Evolutionary conservation across 2,888 invertebrate species (phyloP), one percentile per base, ranked within the genome.

Genomic region (Lapara coniferarum): DNA sequence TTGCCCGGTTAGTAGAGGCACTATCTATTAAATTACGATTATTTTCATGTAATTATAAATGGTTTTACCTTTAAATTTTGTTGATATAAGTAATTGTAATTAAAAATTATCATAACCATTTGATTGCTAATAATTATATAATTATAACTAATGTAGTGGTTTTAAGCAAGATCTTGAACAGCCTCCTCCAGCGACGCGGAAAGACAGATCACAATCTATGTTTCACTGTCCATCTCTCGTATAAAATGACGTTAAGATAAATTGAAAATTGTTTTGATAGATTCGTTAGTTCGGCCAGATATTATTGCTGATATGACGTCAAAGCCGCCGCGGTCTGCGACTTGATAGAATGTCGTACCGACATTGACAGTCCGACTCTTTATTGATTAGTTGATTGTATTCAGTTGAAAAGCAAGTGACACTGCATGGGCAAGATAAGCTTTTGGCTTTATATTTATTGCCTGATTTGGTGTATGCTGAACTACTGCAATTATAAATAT

Each of bases 301-400:
- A 63, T 63, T 63, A 63, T 63, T 63, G 49, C 63, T 63, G 49
- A 49, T 63, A 49, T 49, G 49, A 63, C 63, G 52, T 69, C 68
- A 69, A 69, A 69, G 68, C 16, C 59, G 68, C 68, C 68, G 68
- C 68, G 46, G 59, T 51, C 37, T 30, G 52, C 14, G 16, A 30
- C 52, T 51, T 69, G 68, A 63, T 53, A 69, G 63, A 52, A 44
- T 59, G 63, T 52, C 68, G 63, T 46, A 12, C 13, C 46, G 46
- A 63, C 59, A 37, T 37, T 10, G 59, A 63, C 63, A 63, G 63
- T 49, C 63, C 4, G 13, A 13, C 19, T 46, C 49, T n/a, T 63
- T 63, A 63, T 63, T 63, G 63, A 63, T 63, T 63, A 49, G 63
- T 63, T 63, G 63, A 63, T 63, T 63, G 46, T 63, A 63, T 63